Conservation (phyloP, 2,797 vertebrate genomes). For the Enteromius trimaculatus region DNA sequence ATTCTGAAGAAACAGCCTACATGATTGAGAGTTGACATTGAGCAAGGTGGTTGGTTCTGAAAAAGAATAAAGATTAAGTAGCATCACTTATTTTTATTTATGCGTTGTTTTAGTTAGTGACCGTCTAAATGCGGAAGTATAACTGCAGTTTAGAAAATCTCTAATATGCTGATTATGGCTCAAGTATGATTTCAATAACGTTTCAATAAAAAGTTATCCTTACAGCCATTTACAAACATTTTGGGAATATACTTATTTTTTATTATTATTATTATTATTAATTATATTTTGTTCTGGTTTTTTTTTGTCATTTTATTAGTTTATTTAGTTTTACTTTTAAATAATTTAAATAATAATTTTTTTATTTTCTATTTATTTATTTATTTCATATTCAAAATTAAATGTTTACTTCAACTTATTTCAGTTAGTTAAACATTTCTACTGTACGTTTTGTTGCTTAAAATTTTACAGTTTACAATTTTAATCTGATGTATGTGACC, state of each 20-base stretch:
- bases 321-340: not conserved
- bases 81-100: not conserved
- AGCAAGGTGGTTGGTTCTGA: not conserved
- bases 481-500: not conserved
- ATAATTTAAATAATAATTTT: too few relatives aligned
- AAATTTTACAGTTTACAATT: not conserved
- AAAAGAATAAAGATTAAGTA: not conserved
- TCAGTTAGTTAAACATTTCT: not conserved
- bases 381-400: not conserved
- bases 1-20: not conserved
- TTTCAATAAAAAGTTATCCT: not conserved
- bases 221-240: not conserved
- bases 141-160: not conserved
- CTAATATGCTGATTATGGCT: not conserved
- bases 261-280: too few relatives aligned
- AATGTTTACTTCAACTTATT: not conserved
- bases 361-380: not conserved
- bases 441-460: not conserved
- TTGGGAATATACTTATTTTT: not conserved
- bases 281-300: not conserved
- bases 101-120: not conserved
- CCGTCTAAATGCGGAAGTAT: not conserved
- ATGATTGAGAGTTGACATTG: conserved; percentile 3
- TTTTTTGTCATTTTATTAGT: not conserved
- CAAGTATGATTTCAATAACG: not conserved